Percentiles rank a stretch among this genome's conserved stretches.
phyloP scores from a whole-genome alignment of 2,888 invertebrate genomes.

The Ommatoiulus sabulosus region DNA sequence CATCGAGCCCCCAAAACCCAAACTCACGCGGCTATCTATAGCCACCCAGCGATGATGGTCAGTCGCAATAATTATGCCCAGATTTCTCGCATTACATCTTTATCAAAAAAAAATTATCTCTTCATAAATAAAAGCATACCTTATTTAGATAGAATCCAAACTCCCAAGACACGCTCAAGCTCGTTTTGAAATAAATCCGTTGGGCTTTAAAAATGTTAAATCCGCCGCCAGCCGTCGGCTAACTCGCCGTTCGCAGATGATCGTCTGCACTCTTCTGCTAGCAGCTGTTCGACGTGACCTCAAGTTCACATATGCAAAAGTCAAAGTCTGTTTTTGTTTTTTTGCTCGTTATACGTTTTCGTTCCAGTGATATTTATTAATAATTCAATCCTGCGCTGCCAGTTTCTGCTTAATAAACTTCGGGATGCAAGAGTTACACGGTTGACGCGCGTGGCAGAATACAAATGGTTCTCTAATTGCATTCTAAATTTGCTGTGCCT shows the following conservation, averaged over 20 bases:
- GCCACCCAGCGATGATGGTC: no score
- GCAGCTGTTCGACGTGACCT: not conserved
- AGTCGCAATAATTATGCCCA: no score
- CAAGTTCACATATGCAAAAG: not conserved
- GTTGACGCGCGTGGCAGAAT: not conserved
- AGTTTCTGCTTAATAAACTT: not conserved
- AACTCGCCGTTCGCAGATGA: not conserved
- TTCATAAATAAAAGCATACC: no score
- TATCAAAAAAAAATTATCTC: no score
- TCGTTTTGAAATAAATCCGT: not conserved
- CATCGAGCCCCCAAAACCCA: no score
- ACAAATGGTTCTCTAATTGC: not conserved
- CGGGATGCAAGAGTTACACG: not conserved
- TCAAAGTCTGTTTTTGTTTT: slow-evolving; percentile 19
- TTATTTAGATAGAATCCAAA: no score
- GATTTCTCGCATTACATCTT: no score
- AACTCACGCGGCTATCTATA: no score
- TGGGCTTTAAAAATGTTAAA: slow-evolving; percentile 1
- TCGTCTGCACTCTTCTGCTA: not conserved
- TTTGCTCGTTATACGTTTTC: not conserved
- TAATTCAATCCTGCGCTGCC: not conserved
- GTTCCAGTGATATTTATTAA: not conserved
- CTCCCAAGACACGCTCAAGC: no score
- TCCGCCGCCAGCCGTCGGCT: slow-evolving; percentile 37
- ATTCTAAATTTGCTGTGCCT: not conserved